phyloP scores from a whole-genome alignment of 1,140 invertebrate species.

The Megathymus violae region DNA sequence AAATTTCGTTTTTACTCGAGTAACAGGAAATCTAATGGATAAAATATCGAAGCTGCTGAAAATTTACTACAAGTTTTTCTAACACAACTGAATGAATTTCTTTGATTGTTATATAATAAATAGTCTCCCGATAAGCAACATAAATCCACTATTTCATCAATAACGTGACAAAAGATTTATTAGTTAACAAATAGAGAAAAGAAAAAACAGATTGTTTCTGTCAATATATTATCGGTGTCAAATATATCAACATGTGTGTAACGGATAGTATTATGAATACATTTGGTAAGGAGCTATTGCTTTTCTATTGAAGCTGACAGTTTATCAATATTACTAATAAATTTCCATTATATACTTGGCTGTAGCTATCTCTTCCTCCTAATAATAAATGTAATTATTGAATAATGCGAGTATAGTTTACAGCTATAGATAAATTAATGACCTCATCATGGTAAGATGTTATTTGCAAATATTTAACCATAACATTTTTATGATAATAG shows the following conservation, averaged over 20 bases:
- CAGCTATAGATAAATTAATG: too few relatives aligned
- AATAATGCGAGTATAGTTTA: too few relatives aligned
- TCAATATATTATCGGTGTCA: conserved; percentile 51
- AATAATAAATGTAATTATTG: too few relatives aligned
- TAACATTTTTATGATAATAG: too few relatives aligned
- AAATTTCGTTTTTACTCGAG: too few relatives aligned
- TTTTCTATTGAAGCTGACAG: conserved; percentile 28
- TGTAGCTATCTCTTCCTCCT: too few relatives aligned
- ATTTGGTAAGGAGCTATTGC: conserved; percentile 37
- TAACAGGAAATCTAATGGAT: too few relatives aligned
- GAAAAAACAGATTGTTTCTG: conserved; percentile 61
- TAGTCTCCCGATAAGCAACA: conserved; percentile 41
- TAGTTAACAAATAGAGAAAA: conserved; percentile 50
- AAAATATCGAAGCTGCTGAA: too few relatives aligned
- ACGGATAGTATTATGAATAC: conserved; percentile 38
- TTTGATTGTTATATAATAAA: conserved; percentile 46
- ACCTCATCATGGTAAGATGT: too few relatives aligned
- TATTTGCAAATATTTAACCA: too few relatives aligned
- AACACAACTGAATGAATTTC: conserved; percentile 39
- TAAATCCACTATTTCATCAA: conserved; percentile 45
- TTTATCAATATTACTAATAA: conserved; percentile 11
- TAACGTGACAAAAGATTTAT: conserved; percentile 59
- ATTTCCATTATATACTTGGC: background rate
- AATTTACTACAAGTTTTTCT: conserved; percentile 25
- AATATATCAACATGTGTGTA: conserved; percentile 54